These are phyloP conservation scores for Oceanites oceanicus DNA, from an alignment of 2,113 vertebrate genomes.

Conservation along the genomic window DNA sequence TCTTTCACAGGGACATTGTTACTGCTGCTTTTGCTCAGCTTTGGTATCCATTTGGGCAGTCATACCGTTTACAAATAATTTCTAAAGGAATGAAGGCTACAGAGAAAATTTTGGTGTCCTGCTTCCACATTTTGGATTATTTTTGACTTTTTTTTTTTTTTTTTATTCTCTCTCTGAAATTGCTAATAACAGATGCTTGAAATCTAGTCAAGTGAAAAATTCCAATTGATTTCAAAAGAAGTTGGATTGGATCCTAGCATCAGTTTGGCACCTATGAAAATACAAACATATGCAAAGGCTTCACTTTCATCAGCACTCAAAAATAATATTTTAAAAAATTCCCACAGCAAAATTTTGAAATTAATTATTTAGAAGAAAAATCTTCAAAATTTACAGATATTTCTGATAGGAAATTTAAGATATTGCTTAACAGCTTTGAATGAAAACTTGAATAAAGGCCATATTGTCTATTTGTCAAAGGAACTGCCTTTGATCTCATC, in stretches of 20 bases:
- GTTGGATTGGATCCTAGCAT: conserved; percentile 47
- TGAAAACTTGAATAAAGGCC: neutral
- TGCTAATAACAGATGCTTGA: conserved; percentile 63
- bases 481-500: neutral
- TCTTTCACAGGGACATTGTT: neutral
- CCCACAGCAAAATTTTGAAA: neutral
- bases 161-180: neutral
- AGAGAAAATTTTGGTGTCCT: neutral
- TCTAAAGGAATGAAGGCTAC: neutral
- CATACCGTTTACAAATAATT: neutral
- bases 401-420: neutral
- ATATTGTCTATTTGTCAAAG: neutral
- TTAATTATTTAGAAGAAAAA: neutral
- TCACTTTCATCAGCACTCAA: neutral
- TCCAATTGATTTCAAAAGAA: conserved; percentile 58
- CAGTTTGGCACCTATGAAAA: conserved; percentile 61
- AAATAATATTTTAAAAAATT: neutral
- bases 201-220: conserved; percentile 54
- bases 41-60: neutral
- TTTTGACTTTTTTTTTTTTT: neutral
- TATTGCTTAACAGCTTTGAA: neutral
- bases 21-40: neutral
- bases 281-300: conserved; percentile 31
- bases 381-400: neutral
- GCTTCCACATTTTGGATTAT: neutral